phyloP scores from a whole-genome alignment of 1,140 invertebrate genomes.

The Drosophila ficusphila region DNA sequence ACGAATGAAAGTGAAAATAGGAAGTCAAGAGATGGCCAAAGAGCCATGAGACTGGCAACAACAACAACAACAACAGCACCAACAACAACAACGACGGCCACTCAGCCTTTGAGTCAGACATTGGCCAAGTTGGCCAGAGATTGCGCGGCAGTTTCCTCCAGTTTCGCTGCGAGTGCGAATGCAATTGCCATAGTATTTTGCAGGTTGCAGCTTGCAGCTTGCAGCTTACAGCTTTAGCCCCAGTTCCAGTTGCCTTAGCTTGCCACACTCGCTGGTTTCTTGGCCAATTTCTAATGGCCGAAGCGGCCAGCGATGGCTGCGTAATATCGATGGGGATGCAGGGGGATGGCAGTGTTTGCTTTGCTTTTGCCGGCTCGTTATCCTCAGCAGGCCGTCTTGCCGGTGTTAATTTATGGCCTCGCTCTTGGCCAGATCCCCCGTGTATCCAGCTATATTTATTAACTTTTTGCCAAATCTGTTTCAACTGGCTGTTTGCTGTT shows the following conservation, averaged over 20 bases:
- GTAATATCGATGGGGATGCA: constrained; percentile 47
- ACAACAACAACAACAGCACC: constrained; percentile 14
- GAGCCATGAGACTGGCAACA: constrained; percentile 64
- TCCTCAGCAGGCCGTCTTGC: constrained; percentile 40
- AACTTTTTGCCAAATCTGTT: constrained; percentile 24
- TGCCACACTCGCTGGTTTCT: constrained; percentile 68
- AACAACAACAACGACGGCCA: constrained; percentile 18
- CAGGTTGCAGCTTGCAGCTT: constrained; percentile 38
- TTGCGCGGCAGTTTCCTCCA: constrained; percentile 65
- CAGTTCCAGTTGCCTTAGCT: constrained; percentile 33
- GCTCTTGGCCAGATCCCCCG: constrained; percentile 21
- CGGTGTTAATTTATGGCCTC: constrained; percentile 67
- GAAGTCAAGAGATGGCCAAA: constrained; percentile 61
- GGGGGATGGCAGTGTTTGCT: constrained; percentile 40
- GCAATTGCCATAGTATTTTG: constrained; percentile 22
- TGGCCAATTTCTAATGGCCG: constrained; percentile 74
- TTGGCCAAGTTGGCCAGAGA: constrained; percentile 69
- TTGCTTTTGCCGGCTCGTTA: constrained; percentile 43
- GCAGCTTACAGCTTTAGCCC: constrained; percentile 5
- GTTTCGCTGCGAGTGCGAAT: constrained; percentile 51
- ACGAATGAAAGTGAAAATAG: constrained; percentile 78
- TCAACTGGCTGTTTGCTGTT: constrained; percentile 26
- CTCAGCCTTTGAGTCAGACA: constrained; percentile 51
- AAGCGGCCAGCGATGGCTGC: constrained; percentile 39
- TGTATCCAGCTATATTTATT: constrained; percentile 16